Evolutionary conservation across 1,140 invertebrate genomes (phyloP).

Genomic region (Neodiprion pinetum): DNA sequence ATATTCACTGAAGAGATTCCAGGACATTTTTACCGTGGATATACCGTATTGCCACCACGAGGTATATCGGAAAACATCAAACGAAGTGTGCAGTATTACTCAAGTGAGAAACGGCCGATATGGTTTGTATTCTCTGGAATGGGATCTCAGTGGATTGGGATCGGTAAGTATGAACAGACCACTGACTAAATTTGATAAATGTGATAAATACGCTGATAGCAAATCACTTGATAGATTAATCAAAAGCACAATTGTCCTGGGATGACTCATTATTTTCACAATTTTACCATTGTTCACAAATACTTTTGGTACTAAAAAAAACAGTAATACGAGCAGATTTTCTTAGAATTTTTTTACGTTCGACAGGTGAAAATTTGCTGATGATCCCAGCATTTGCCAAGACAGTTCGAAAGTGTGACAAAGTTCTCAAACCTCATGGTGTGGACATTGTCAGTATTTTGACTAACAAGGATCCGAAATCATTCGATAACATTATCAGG

Average conservation of each 20-base stretch:
- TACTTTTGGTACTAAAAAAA: too few relatives aligned
- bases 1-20: slow-evolving; percentile 47
- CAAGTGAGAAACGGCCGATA: slow-evolving; percentile 57
- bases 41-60: slow-evolving; percentile 45
- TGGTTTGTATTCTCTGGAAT: slow-evolving; percentile 75
- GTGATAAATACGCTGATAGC: slow-evolving; percentile 52
- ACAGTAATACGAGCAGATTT: too few relatives aligned
- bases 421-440: slow-evolving; percentile 61
- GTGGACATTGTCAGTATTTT: slow-evolving; percentile 68
- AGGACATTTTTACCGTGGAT: slow-evolving; percentile 64
- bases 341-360: background rate
- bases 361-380: slow-evolving; percentile 62
- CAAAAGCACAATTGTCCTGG: slow-evolving; percentile 48
- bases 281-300: too few relatives aligned
- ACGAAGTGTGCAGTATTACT: slow-evolving; percentile 45
- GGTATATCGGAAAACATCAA: slow-evolving; percentile 32
- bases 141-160: slow-evolving; percentile 73
- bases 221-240: slow-evolving; percentile 62
- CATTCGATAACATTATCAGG: slow-evolving; percentile 64
- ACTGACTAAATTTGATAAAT: slow-evolving; percentile 21
- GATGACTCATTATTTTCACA: too few relatives aligned
- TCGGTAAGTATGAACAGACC: slow-evolving; percentile 54
- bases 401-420: slow-evolving; percentile 65
- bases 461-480: slow-evolving; percentile 60
- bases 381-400: slow-evolving; percentile 69